Evolutionary conservation across 2,888 invertebrate genomes (phyloP), one percentile per base, ranked within the genome.

Genomic region (Cenopis cana): DNA sequence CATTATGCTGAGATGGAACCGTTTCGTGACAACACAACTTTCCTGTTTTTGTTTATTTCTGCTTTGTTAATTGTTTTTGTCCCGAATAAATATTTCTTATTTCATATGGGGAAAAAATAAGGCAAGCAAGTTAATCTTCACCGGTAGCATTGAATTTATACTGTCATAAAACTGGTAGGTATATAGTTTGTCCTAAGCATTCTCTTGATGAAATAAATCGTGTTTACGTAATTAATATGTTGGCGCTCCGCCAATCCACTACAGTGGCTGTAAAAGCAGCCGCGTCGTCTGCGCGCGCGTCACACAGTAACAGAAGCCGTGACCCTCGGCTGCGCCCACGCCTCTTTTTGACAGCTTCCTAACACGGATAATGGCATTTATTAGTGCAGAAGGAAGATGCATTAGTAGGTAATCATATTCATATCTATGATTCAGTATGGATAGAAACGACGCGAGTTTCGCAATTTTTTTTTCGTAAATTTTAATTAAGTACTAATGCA

Each of bases 241-340:
- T 64, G 64, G 64, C 64, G 20, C 8, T 2, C 38, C 38, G 64
- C 64, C 64, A 64, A 38, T 54, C 64, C n/a, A n/a, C 29, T 55
- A 14, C 29, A 24, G 46, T 9, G 54, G n/a, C 64, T n/a, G 11
- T 64, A 50, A 33, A 29, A 17, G 10, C 29, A 64, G 52, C 10
- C 50, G 59, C 5, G 8, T 54, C 52, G 64, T 20, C 18, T 20
- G 49, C 5, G 41, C n/a, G n/a, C 41, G 33, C 18, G 10, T 6
- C n/a, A n/a, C 5, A 8, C 46, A 8, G 41, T 33, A 6, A 41
- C 41, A 36, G 57, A 38, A 24, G 10, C 66, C 61, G 17, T 55
- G 66, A 67, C 71, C 71, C 71, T 66, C 66, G 71, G 38, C 1
- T 24, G 33, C 67, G 55, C 66, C 71, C 55, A 67, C 71, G 54